Percentiles rank a stretch among this genome's conserved stretches.
These are phyloP conservation scores for Rousettus madagascariensis DNA, from an alignment of 2,797 vertebrate species.

Conservation along the genomic window DNA sequence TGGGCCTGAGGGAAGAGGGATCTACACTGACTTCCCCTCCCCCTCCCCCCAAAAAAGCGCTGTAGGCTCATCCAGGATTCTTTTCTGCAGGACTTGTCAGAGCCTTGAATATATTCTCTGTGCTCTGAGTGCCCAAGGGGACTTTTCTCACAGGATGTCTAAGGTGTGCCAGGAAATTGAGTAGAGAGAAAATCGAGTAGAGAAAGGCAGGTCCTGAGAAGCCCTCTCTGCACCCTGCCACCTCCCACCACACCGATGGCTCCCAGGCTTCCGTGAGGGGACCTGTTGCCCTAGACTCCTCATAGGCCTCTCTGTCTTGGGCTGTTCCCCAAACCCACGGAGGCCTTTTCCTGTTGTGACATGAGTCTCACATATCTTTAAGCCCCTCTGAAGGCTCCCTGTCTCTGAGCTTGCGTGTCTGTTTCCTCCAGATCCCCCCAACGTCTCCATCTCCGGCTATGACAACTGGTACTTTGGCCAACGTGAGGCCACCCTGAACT, in stretches of 20 bases:
- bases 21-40: not conserved
- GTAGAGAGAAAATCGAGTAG: not conserved
- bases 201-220: not conserved
- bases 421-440: conserved; percentile 83
- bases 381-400: not conserved
- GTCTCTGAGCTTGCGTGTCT: not conserved
- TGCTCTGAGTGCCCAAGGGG: not conserved
- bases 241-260: not conserved
- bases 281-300: not conserved
- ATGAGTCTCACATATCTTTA: not conserved
- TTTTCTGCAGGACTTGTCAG: not conserved
- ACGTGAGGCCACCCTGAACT: conserved; percentile 84
- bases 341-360: not conserved
- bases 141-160: not conserved
- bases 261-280: not conserved
- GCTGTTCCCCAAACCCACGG: not conserved
- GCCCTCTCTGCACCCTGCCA: not conserved
- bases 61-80: not conserved
- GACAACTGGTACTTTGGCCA: conserved; percentile 89
- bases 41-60: not conserved
- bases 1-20: not conserved
- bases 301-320: not conserved
- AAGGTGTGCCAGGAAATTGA: not conserved
- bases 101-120: not conserved
- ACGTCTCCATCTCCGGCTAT: conserved; percentile 87